Evolutionary conservation across 2,888 invertebrate species (phyloP), one percentile per base, ranked within the genome.

Genomic region (Brenthis ino): DNA sequence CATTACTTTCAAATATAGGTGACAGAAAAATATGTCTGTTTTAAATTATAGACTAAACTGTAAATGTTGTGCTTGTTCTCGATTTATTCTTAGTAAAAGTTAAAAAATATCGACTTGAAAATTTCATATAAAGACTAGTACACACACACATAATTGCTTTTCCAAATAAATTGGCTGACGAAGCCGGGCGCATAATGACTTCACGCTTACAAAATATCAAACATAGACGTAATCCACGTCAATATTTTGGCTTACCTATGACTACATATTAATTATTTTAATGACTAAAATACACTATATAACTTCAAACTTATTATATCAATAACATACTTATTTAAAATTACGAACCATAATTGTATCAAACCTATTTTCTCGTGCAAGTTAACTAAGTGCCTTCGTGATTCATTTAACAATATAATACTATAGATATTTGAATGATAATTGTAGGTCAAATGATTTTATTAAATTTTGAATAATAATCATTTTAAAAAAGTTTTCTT

Each of bases 321-420:
- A 84, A 89, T 89, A 88, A 87, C 86, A 84, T 80, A 88, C 86
- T 86, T 82, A 82, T 85, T 82, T 82, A 80, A 79, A 75, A 82
- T 16, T 80, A 77, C 77, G 77, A 77, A 74, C 69, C 77, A 79
- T 87, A 85, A 89, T 88, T 77, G 79, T 74, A 72, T 74, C 80
- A 79, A 78, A 82, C 37, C 37, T 11, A 85, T 84, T 86, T 85
- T 87, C 86, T 85, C 85, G 85, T 85, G 80, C 37, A 43, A 43
- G 37, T 43, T 43, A 43, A 43, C 37, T 73, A 75, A 47, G 37
- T 64, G 57, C 68, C 54, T 58, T 57, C 48, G 61, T 66, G 55
- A 57, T 57, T 57, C 51, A 28, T 43, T 33, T 20, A 14, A 55
- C 12, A 63, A 16, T 54, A 16, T 43, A 43, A 16, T 37, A 63